Conservation (phyloP, 2,888 invertebrate species). For the Cerceris ruficornis region DNA sequence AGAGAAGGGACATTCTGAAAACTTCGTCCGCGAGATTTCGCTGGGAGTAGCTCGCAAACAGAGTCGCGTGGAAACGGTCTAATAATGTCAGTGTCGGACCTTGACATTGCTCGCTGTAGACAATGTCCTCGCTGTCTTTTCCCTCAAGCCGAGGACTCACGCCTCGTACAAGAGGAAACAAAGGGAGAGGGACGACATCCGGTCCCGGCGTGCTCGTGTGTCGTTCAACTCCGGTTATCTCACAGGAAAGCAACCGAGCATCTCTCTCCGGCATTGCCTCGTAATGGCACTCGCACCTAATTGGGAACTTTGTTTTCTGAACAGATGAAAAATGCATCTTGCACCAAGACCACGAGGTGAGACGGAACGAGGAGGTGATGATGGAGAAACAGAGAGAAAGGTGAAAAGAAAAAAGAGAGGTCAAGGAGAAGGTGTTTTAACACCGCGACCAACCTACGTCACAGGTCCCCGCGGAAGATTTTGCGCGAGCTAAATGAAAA, state of each 20-base stretch:
- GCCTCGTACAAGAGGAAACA: slow-evolving; percentile 65
- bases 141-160: slow-evolving; percentile 43
- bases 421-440: background rate
- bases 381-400: background rate
- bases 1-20: background rate
- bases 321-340: slow-evolving; percentile 14
- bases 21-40: background rate
- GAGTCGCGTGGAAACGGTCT: slow-evolving; percentile 32
- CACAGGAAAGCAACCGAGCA: slow-evolving; percentile 56
- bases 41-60: background rate
- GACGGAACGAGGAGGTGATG: no score
- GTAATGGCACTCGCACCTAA: slow-evolving; percentile 40
- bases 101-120: slow-evolving; percentile 66
- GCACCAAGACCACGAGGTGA: background rate
- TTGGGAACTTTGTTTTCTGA: slow-evolving; percentile 39
- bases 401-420: background rate
- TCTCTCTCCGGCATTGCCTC: slow-evolving; percentile 27
- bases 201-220: slow-evolving; percentile 63
- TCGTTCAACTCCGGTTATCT: slow-evolving; percentile 70
- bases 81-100: slow-evolving; percentile 54
- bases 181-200: slow-evolving; percentile 73
- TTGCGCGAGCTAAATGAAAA: background rate
- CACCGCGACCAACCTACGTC: background rate
- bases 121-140: slow-evolving; percentile 69
- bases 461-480: background rate